A percentile compares a stretch with the other conserved stretches of the same genome.
Evolutionary conservation across 2,113 vertebrate genomes (phyloP).

Genomic region (Callorhinus ursinus): DNA sequence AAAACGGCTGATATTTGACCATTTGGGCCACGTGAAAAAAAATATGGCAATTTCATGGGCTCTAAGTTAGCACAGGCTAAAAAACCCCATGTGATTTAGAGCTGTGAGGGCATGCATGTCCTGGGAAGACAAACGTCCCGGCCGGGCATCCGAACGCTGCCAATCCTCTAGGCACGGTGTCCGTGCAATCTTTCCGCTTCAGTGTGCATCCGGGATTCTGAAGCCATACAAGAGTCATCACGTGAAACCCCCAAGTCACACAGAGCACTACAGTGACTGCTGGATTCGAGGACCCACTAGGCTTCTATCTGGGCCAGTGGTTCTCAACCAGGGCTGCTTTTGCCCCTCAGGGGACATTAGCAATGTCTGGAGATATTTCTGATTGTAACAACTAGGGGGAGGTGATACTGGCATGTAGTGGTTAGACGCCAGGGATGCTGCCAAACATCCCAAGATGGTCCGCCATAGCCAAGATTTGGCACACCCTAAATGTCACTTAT

Average conservation of each 20-base stretch:
- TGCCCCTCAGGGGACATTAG: background rate
- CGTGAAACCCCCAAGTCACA: background rate
- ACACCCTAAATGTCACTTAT: background rate
- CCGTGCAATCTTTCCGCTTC: background rate
- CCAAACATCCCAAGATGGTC: background rate
- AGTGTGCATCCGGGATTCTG: background rate
- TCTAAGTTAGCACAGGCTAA: conserved; percentile 9
- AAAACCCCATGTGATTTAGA: conserved; percentile 49
- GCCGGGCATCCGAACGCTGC: background rate
- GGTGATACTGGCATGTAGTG: background rate
- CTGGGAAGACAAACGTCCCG: background rate
- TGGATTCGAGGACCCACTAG: background rate
- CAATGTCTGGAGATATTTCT: background rate
- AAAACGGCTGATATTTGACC: conserved; percentile 57
- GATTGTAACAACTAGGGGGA: background rate
- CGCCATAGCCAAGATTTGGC: background rate
- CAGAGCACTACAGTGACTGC: background rate
- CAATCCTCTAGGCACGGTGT: background rate
- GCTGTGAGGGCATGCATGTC: background rate
- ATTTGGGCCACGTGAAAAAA: background rate
- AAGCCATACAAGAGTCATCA: background rate
- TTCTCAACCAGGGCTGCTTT: background rate
- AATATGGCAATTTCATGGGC: conserved; percentile 21
- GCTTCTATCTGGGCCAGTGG: background rate
- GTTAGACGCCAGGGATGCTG: background rate